Evolutionary conservation across 2,797 vertebrate genomes (phyloP), one percentile per base, ranked within the genome.

Genomic region (Arnoldichthys spilopterus): DNA sequence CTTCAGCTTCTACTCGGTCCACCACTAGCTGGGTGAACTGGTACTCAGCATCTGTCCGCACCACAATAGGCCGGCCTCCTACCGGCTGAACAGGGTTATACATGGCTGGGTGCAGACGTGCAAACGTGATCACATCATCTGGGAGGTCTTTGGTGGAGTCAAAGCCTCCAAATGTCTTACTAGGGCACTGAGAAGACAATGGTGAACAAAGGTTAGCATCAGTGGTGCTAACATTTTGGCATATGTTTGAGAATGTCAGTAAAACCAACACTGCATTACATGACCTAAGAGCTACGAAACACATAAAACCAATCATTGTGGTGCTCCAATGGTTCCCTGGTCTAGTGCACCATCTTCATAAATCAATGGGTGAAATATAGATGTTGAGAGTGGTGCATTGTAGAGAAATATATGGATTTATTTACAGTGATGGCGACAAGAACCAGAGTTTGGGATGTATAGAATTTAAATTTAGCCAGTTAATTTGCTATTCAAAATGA

Each of bases 71-170:
- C 0, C 95, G 96, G 37, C 96, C 97, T 47, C 97, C 98, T 76
- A 98, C 94, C 1, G 98, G 97, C 64, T 96, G 95, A 22, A 99
- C 95, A 0, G 97, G 94, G 86, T 99, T 98, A 84, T 96, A 97
- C 98, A 99, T 99, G 82, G 97, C 97, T 0, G 98, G 98, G 84
- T 99, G 98, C 56, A 96, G 96, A 87, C 97, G 91, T 72, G 97
- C 98, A 26, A 99, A 99, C 2, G 96, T 99, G 88, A 99, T 98
- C 78, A 99, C 98, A 72, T 99, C 98, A 87, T 99, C 98, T 0
- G 98, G 98, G 51, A 99, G 96, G 87, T 98, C 97, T 78, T 98
- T 99, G 15, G 98, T 99, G 69, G 97, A 98, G 85, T 99, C 97
- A 78, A 99, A 99, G 2, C 98, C 97, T 74, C 97, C 98, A 77